A percentile compares a stretch with the other conserved stretches of the same genome.
phyloP scores from a whole-genome alignment of 2,113 vertebrate genomes.

The Dicaeum eximium region DNA sequence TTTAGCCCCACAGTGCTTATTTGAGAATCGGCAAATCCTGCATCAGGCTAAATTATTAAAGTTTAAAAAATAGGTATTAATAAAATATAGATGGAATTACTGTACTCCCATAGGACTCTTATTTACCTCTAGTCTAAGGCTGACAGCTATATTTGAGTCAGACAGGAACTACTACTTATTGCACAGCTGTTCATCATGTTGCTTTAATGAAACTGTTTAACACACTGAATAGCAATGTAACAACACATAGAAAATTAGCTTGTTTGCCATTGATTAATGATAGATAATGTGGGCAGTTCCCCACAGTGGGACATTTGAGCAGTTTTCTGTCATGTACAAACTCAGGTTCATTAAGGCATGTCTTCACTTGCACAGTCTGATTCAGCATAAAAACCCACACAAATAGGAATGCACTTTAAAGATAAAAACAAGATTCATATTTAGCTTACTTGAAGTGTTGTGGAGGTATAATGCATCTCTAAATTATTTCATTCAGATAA shows the following conservation, averaged over 20 bases:
- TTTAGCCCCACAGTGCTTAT: neutral
- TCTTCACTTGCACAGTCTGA: neutral
- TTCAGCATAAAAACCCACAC: neutral
- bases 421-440: neutral
- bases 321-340: neutral
- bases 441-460: neutral
- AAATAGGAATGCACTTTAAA: neutral
- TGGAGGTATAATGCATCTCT: neutral
- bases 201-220: neutral
- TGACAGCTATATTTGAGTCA: neutral
- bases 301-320: neutral
- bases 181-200: neutral
- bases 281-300: neutral
- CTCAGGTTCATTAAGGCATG: neutral
- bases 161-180: neutral
- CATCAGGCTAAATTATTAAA: neutral
- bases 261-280: constrained; percentile 50
- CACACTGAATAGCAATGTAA: constrained; percentile 36
- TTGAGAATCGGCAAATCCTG: neutral
- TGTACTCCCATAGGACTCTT: neutral
- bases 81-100: neutral
- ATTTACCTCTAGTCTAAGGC: neutral
- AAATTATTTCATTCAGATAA: neutral
- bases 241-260: neutral
- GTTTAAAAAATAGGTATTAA: neutral